These are phyloP conservation scores for Pterocles gutturalis DNA, from an alignment of 2,113 vertebrate species.

Conservation along the genomic window DNA sequence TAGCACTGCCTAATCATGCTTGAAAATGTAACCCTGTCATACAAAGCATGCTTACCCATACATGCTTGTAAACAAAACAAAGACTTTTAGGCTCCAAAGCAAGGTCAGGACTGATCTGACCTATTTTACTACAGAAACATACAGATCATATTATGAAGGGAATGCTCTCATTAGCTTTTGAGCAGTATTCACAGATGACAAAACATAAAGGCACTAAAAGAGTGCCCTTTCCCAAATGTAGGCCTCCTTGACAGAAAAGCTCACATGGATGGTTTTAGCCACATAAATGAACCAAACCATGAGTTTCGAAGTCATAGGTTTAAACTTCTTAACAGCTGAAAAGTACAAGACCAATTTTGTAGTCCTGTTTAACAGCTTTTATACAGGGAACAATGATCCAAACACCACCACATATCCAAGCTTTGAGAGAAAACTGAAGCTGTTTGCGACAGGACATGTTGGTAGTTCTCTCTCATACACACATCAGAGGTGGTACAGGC, in stretches of 20 bases:
- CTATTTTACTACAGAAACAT: constrained; percentile 34
- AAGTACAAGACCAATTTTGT: not conserved
- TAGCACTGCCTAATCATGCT: not conserved
- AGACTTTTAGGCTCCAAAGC: not conserved
- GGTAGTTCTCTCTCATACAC: not conserved
- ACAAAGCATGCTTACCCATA: constrained; percentile 1
- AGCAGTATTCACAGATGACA: constrained; percentile 10
- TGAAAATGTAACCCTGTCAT: not conserved
- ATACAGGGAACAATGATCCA: not conserved
- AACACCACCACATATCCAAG: not conserved
- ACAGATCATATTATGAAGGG: not conserved
- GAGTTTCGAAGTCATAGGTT: not conserved
- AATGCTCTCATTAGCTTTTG: not conserved
- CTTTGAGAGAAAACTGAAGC: not conserved
- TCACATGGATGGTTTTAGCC: not conserved
- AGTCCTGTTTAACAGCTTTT: not conserved
- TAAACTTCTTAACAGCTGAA: not conserved
- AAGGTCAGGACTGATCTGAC: not conserved
- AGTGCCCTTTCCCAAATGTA: not conserved
- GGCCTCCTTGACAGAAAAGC: not conserved
- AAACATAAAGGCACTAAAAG: not conserved
- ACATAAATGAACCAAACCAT: not conserved
- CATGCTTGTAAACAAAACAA: constrained; percentile 23
- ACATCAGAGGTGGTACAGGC: not conserved
- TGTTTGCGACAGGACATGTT: not conserved